A percentile compares a stretch with the other conserved stretches of the same genome.
phyloP scores from a whole-genome alignment of 2,113 vertebrate species.

The Oryzias woworae region DNA sequence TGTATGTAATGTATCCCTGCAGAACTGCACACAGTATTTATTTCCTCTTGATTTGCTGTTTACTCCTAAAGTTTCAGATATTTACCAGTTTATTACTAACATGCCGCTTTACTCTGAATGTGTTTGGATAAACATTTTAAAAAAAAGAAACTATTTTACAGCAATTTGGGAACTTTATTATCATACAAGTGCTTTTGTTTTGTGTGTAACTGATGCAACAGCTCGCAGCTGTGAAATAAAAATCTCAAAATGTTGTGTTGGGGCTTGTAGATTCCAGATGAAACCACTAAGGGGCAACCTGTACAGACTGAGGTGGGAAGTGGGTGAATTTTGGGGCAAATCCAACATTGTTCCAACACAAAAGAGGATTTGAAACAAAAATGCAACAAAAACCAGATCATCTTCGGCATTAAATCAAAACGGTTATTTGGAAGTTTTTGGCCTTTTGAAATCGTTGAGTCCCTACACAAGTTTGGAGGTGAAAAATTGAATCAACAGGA shows the following conservation, averaged over 20 bases:
- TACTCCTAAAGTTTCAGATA: constrained; percentile 7
- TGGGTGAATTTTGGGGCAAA: too few species aligned
- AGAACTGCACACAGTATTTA: background rate
- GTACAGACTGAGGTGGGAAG: background rate
- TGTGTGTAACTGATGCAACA: constrained; percentile 49
- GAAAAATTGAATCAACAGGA: too few species aligned
- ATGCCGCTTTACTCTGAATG: background rate
- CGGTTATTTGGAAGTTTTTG: too few species aligned
- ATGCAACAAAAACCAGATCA: background rate
- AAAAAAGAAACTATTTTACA: constrained; percentile 12
- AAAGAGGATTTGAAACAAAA: background rate
- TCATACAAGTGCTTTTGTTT: constrained; percentile 43
- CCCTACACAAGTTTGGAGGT: too few species aligned
- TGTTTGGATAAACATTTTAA: constrained; percentile 21
- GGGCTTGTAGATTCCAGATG: background rate
- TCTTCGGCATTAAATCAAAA: too few species aligned
- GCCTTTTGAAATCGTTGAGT: too few species aligned
- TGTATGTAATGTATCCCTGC: constrained; percentile 9
- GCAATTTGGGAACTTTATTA: constrained; percentile 46
- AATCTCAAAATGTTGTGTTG: constrained; percentile 38
- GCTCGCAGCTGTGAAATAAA: constrained; percentile 58
- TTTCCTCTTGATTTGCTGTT: constrained; percentile 21
- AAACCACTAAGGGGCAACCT: constrained; percentile 48
- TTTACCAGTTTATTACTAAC: constrained; percentile 14
- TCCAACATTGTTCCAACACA: background rate